phyloP scores from a whole-genome alignment of 2,888 invertebrate genomes.

The Charanyca ferruginea region DNA sequence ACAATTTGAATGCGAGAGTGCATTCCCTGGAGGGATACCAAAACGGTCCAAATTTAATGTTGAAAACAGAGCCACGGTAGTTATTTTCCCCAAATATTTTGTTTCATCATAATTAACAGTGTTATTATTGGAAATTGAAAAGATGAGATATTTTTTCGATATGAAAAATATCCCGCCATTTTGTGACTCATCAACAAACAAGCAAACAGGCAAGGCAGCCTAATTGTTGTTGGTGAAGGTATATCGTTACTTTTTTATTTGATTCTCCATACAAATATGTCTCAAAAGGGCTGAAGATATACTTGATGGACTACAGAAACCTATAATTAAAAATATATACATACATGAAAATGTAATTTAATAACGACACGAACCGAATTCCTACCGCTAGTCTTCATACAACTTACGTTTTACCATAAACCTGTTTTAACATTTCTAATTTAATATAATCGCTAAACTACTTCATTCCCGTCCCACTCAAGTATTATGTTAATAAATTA shows the following conservation, averaged over 20 bases:
- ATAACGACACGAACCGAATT: no score
- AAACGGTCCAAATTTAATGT: conserved; percentile 21
- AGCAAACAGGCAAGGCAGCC: not conserved
- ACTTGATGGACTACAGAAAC: no score
- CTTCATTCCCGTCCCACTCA: not conserved
- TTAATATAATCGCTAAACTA: conserved; percentile 11
- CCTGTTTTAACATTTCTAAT: conserved; percentile 19
- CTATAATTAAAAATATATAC: no score
- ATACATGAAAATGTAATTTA: no score
- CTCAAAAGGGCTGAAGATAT: no score
- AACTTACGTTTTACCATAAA: conserved; percentile 23
- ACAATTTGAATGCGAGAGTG: conserved; percentile 39
- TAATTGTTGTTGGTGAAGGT: no score
- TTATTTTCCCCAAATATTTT: conserved; percentile 20
- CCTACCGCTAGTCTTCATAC: conserved; percentile 11
- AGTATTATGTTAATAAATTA: conserved; percentile 45
- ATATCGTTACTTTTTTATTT: no score
- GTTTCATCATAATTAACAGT: conserved; percentile 15
- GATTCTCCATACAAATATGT: no score
- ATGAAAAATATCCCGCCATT: no score
- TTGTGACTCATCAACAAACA: no score
- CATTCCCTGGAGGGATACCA: conserved; percentile 28
- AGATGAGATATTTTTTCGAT: not conserved
- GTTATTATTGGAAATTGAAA: not conserved
- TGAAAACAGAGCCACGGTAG: not conserved